Conservation (phyloP, 2,797 vertebrate species). For the Falco columbarius region DNA sequence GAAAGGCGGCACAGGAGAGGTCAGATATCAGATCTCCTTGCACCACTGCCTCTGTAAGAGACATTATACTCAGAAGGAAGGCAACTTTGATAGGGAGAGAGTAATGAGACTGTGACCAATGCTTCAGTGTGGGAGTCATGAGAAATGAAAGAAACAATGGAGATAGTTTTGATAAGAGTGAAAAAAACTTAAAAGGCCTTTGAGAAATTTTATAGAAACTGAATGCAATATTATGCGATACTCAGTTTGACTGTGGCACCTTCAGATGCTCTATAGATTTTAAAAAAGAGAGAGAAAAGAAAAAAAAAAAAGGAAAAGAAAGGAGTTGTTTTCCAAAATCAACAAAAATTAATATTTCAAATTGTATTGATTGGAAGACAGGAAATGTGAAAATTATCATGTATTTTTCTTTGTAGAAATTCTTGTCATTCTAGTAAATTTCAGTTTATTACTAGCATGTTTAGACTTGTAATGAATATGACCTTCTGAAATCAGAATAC, state of each 20-base stretch:
- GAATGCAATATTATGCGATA: neutral
- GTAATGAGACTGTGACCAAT: neutral
- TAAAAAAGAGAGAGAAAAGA: neutral
- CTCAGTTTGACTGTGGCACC: neutral
- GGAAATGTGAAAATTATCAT: neutral
- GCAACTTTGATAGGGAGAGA: neutral
- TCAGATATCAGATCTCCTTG: neutral
- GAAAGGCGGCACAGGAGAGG: neutral
- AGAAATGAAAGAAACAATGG: neutral
- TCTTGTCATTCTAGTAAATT: neutral
- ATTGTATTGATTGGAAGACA: neutral
- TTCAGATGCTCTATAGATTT: neutral
- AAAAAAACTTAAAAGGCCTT: neutral
- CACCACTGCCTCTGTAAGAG: neutral
- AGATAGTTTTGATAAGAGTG: neutral
- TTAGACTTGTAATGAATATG: neutral
- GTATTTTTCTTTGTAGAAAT: neutral
- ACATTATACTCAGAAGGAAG: neutral
- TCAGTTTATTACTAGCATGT: neutral
- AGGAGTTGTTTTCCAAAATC: neutral
- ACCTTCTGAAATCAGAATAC: neutral
- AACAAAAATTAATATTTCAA: neutral
- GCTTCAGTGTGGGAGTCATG: neutral
- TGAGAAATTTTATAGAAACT: neutral
- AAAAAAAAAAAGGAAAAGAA: neutral